These are phyloP conservation scores for Darevskia mixta DNA, from an alignment of 2,797 vertebrate genomes.

Conservation along the genomic window DNA sequence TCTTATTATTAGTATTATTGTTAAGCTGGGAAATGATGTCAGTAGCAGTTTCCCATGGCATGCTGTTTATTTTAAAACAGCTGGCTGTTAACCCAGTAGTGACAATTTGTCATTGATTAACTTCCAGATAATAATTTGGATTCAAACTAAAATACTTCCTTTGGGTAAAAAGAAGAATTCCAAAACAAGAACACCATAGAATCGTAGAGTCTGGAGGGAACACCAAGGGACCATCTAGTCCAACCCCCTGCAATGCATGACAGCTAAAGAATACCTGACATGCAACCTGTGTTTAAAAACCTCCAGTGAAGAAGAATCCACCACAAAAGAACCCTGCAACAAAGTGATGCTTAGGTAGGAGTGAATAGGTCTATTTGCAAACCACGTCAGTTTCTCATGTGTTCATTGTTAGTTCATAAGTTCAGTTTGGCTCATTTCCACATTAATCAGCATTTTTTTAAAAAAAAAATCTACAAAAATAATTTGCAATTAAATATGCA, in stretches of 20 bases:
- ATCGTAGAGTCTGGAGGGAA: neutral
- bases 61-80: neutral
- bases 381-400: neutral
- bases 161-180: neutral
- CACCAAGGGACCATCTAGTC: too few species aligned
- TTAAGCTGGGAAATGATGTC: slow-evolving; percentile 4
- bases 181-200: neutral
- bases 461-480: too few species aligned
- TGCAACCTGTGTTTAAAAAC: too few species aligned
- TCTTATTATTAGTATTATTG: neutral
- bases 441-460: neutral
- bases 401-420: neutral
- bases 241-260: too few species aligned
- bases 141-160: neutral
- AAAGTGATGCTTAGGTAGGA: too few species aligned
- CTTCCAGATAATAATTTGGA: neutral
- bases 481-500: neutral
- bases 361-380: neutral
- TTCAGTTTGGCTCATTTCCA: neutral
- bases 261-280: too few species aligned
- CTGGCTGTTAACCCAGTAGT: slow-evolving; percentile 10
- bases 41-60: neutral
- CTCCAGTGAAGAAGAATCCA: too few species aligned
- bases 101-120: neutral
- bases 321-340: too few species aligned